Percentiles rank a stretch among this genome's conserved stretches.
Evolutionary conservation across 2,888 invertebrate species (phyloP).

Genomic region (Rotaria socialis): DNA sequence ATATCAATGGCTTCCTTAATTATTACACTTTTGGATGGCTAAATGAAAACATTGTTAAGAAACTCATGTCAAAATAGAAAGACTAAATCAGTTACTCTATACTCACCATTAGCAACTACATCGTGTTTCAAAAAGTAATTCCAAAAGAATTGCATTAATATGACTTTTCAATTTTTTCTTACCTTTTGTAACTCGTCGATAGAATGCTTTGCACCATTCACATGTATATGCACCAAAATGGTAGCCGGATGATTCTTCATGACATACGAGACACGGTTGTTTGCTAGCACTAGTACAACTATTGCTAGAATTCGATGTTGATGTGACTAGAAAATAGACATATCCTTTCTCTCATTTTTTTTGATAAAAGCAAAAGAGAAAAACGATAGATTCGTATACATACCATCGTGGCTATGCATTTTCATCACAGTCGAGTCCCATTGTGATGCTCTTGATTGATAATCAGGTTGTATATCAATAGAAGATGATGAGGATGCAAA

Average conservation of each 20-base stretch:
- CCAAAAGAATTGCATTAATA: too few species aligned
- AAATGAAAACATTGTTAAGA: too few species aligned
- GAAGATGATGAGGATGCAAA: not conserved
- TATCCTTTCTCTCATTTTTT: not conserved
- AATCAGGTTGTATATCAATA: constrained; percentile 2
- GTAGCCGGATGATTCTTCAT: constrained; percentile 5
- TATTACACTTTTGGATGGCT: too few species aligned
- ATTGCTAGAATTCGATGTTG: constrained; percentile 17
- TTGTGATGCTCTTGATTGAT: not conserved
- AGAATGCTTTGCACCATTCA: constrained; percentile 27
- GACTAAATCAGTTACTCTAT: too few species aligned
- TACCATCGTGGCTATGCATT: not conserved
- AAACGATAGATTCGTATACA: not conserved
- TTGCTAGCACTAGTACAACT: constrained; percentile 31
- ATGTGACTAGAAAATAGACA: constrained; percentile 26
- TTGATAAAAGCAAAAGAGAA: not conserved
- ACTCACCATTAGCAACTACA: too few species aligned
- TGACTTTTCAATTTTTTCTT: not conserved
- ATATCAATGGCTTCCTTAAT: too few species aligned
- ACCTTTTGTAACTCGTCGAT: constrained; percentile 18
- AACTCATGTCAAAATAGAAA: too few species aligned
- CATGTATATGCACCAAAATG: constrained; percentile 33
- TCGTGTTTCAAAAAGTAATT: too few species aligned
- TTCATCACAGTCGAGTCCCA: not conserved
- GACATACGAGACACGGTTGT: constrained; percentile 29